Base-by-base conservation (phyloP, 2,113 vertebrate genomes). In the Ovis aries region DNA sequence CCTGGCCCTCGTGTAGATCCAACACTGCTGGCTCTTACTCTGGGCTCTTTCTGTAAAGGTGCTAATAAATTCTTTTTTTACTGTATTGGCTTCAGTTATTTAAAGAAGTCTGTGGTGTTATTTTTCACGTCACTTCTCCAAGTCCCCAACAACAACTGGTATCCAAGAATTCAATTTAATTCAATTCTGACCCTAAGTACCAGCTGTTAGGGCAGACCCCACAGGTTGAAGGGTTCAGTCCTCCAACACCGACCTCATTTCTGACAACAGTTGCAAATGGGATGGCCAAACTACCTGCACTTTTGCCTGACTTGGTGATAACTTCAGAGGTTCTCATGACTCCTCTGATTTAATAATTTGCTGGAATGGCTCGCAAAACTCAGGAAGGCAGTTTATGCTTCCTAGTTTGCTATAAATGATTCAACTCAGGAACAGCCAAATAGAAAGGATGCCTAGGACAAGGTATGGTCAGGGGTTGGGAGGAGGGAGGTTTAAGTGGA, bases 1-100 rank as follows among this genome's bases (percentile, higher is more conserved):
- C 1, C 2, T 9, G 50, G 55, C 0, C 6, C 21, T 71, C 13
- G 0, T 53, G n/a, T 12, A 59, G 14, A 52, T 62, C 13, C 21
- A 48, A 21, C 9, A 8, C 4, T 71, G 43, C 7, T 48, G 29
- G 7, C 10, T 82, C 12, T 74, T 36, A 21, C 19, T 83, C 23
- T 84, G 62, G 55, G 86, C 29, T 45, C 67, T 62, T 91, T 55
- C 62, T 60, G 29, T 85, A 48, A 59, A 10, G 53, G 6, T 81
- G 21, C 27, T 48, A 59, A 45, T 9, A n/a, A 14, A 48, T 15
- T 19, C 2, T 53, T 8, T 2, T 2, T 82, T 91, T 25, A 48
- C 50, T 89, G 31, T 80, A 80, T 67, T 60, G 86, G 33, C 13
- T 62, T 86, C 52, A 88, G 64, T 7, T 60, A 55, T 11, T 78